Conservation (phyloP, 2,797 vertebrate genomes). For the Benthosema pterotum region DNA sequence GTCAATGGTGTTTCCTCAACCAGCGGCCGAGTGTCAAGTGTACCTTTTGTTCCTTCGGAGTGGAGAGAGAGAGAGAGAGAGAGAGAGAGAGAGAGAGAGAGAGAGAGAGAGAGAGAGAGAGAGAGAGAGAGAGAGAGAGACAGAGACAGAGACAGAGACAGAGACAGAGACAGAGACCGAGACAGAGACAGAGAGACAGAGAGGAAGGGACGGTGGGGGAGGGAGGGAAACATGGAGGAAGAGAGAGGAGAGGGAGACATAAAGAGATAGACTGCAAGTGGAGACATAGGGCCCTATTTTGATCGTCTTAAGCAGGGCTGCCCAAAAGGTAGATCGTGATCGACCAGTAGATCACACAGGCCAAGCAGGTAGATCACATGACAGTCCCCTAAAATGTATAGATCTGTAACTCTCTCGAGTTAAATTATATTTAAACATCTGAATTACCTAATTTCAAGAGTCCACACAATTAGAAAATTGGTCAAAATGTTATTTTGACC, state of each 20-base stretch:
- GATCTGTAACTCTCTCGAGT: no score
- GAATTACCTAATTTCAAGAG: no score
- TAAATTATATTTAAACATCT: no score
- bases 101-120: neutral
- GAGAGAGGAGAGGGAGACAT: slow-evolving; percentile 12
- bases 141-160: slow-evolving; percentile 25
- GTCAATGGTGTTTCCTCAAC: slow-evolving; percentile 37
- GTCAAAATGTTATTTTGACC: no score
- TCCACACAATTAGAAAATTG: no score
- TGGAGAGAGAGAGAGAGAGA: neutral
- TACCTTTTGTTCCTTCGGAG: slow-evolving; percentile 42
- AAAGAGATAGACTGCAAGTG: slow-evolving; percentile 36
- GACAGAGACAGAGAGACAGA: neutral
- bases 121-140: slow-evolving; percentile 22
- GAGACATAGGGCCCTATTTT: no score
- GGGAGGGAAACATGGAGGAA: neutral
- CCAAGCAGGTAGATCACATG: no score
- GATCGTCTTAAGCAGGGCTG: no score
- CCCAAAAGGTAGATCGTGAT: no score
- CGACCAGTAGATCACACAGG: no score
- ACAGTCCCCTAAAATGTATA: no score
- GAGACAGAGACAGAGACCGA: neutral
- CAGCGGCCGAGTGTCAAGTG: slow-evolving; percentile 41
- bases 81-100: neutral
- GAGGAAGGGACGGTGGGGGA: neutral